Percentiles rank a stretch among this genome's conserved stretches.
Evolutionary conservation across 2,888 invertebrate species (phyloP).

Genomic region (Tromatobia lineatoria): DNA sequence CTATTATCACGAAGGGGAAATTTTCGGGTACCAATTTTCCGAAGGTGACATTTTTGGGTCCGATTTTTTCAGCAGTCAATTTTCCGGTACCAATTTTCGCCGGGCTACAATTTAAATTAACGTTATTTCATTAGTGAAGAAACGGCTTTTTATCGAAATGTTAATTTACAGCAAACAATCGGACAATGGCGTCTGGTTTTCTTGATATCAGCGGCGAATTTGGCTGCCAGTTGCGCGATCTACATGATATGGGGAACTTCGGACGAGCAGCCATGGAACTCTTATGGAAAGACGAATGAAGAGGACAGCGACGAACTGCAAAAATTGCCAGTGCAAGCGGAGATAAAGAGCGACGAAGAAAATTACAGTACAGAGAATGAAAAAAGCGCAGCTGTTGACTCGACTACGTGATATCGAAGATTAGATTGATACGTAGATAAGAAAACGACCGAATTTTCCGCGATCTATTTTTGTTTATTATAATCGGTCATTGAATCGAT

Average conservation of each 20-base stretch:
- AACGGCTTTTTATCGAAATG: not conserved
- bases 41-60: too few relatives aligned
- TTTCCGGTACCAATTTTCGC: too few relatives aligned
- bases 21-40: too few relatives aligned
- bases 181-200: slow-evolving; percentile 82
- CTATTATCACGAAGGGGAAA: too few relatives aligned
- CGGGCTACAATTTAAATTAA: too few relatives aligned
- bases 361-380: not conserved
- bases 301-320: slow-evolving; percentile 61
- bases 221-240: slow-evolving; percentile 74
- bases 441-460: not conserved
- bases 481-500: not conserved
- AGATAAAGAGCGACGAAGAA: slow-evolving; percentile 22
- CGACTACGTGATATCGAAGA: not conserved
- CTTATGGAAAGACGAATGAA: not conserved
- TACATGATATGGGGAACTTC: slow-evolving; percentile 80
- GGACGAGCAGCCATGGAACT: slow-evolving; percentile 82
- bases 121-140: not conserved
- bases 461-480: not conserved
- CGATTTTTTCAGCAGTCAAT: too few relatives aligned
- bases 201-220: slow-evolving; percentile 79
- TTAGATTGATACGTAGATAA: not conserved
- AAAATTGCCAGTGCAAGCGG: slow-evolving; percentile 33
- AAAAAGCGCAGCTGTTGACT: not conserved
- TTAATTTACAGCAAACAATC: slow-evolving; percentile 81